phyloP scores from a whole-genome alignment of 2,113 vertebrate genomes.

The Catharus bicknelli region DNA sequence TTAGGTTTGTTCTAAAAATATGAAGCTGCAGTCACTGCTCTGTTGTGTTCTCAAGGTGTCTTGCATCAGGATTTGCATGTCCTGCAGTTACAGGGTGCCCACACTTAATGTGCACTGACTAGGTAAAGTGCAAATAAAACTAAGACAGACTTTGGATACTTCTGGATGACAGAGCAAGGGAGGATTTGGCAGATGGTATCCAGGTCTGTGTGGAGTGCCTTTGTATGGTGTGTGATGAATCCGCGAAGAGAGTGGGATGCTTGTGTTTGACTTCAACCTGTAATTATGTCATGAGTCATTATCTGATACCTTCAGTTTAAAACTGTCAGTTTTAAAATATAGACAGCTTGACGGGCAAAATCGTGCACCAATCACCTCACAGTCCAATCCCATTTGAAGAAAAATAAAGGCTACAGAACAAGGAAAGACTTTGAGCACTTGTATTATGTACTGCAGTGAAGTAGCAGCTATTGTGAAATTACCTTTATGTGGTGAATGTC shows the following conservation, averaged over 20 bases:
- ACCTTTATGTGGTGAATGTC: not conserved
- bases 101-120: not conserved
- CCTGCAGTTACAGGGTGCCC: not conserved
- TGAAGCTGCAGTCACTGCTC: not conserved
- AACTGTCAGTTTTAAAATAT: not conserved
- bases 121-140: not conserved
- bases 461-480: not conserved
- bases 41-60: not conserved
- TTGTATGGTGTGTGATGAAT: not conserved
- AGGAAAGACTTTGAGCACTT: not conserved
- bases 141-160: not conserved
- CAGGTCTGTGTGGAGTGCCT: not conserved
- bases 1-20: not conserved
- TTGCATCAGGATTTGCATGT: not conserved
- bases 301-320: not conserved
- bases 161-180: not conserved
- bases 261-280: not conserved
- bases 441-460: not conserved
- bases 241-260: accelerated
- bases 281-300: not conserved
- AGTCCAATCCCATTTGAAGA: not conserved
- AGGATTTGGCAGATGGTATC: not conserved
- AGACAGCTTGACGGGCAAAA: not conserved
- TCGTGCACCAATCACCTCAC: not conserved
- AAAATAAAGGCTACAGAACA: not conserved